Conservation (phyloP, 2,113 vertebrate species). For the Gracilinanus agilis region DNA sequence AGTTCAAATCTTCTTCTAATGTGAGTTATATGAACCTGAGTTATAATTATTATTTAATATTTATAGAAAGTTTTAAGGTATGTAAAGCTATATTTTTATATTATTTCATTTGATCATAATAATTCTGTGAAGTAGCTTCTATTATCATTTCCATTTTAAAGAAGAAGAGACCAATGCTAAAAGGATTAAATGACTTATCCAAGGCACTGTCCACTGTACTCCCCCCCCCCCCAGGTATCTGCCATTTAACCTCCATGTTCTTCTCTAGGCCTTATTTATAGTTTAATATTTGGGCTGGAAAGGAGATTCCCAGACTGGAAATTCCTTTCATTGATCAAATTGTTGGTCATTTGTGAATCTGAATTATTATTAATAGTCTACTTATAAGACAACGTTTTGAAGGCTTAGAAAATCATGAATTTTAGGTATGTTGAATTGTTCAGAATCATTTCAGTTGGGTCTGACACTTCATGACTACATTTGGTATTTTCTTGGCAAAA, state of each 20-base stretch:
- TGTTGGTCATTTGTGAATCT: background rate
- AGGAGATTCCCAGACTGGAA: background rate
- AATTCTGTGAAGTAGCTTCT: background rate
- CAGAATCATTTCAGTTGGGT: too few relatives aligned
- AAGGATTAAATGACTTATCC: background rate
- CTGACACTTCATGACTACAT: too few relatives aligned
- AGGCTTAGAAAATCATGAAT: background rate
- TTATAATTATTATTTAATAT: background rate
- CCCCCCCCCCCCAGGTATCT: background rate
- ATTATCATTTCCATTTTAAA: background rate
- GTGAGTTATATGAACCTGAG: background rate
- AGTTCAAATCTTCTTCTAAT: background rate
- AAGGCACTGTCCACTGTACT: background rate
- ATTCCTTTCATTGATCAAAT: background rate
- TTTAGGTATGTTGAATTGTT: background rate
- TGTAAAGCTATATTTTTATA: background rate
- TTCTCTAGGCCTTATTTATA: background rate
- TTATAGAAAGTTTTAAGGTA: background rate
- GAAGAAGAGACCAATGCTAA: background rate
- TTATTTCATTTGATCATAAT: background rate
- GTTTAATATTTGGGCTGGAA: background rate
- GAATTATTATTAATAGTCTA: background rate
- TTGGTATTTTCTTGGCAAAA: too few relatives aligned
- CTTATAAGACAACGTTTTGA: background rate
- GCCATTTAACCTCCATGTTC: background rate